Percentiles rank a stretch among this genome's conserved stretches.
Evolutionary conservation across 2,888 invertebrate genomes (phyloP).

Genomic region (Eumacrocentrus americanus): DNA sequence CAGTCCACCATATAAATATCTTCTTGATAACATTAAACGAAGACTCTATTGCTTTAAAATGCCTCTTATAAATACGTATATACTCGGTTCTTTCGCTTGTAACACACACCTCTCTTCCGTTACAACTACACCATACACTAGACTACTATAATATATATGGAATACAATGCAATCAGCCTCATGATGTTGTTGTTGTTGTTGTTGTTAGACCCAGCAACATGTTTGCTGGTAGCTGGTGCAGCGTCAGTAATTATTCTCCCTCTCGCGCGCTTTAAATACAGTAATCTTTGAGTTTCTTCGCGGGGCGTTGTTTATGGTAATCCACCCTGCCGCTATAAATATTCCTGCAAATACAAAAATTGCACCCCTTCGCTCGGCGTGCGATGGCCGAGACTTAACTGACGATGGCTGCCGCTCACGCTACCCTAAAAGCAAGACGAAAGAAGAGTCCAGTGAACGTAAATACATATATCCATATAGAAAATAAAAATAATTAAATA

Average conservation of each 20-base stretch:
- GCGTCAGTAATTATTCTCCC: constrained; percentile 53
- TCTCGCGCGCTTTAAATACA: constrained; percentile 51
- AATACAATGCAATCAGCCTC: constrained; percentile 17
- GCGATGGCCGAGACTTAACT: constrained; percentile 12
- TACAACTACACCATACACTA: constrained; percentile 5
- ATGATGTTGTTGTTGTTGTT: constrained; percentile 15
- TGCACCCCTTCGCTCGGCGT: constrained; percentile 48
- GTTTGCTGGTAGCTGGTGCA: constrained; percentile 39
- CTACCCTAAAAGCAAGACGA: constrained; percentile 33
- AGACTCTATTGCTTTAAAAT: constrained; percentile 8
- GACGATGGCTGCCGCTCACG: constrained; percentile 54
- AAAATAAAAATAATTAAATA: background rate
- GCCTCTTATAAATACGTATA: constrained; percentile 1
- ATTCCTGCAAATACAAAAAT: constrained; percentile 59
- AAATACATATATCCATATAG: background rate
- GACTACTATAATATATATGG: too few relatives aligned
- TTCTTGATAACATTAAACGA: constrained; percentile 1
- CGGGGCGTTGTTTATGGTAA: constrained; percentile 58
- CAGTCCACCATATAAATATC: background rate
- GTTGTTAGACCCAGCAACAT: too few relatives aligned
- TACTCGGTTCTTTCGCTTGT: background rate
- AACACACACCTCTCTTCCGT: constrained; percentile 15
- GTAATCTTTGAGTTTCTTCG: constrained; percentile 56
- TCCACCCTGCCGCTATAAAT: constrained; percentile 55
- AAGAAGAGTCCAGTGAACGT: background rate